phyloP scores from a whole-genome alignment of 2,113 vertebrate genomes.

The Tretioscincus oriximinensis region DNA sequence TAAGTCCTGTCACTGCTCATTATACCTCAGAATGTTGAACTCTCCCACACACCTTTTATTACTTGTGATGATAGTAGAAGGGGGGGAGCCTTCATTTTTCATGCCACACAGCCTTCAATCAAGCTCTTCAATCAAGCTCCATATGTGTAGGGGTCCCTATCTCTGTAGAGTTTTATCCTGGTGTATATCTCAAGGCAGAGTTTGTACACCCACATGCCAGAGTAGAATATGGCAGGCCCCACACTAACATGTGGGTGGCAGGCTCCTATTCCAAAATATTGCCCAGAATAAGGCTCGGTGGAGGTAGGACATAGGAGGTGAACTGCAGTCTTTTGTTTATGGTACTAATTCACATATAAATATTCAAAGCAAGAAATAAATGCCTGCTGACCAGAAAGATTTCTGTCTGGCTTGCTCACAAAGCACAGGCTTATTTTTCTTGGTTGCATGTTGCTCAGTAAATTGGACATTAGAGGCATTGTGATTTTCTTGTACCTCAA shows the following conservation, averaged over 20 bases:
- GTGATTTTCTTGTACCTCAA: slow-evolving; percentile 82
- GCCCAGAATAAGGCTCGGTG: not conserved
- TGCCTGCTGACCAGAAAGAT: slow-evolving; percentile 49
- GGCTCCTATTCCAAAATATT: not conserved
- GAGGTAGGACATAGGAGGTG: too few relatives aligned
- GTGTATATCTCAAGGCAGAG: not conserved
- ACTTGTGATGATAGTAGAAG: not conserved
- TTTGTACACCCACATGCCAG: not conserved
- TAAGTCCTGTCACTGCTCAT: too few relatives aligned
- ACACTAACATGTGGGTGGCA: too few relatives aligned
- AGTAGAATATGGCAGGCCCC: too few relatives aligned
- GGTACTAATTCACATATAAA: slow-evolving; percentile 27
- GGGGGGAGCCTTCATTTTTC: not conserved
- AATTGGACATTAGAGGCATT: slow-evolving; percentile 77
- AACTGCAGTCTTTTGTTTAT: not conserved
- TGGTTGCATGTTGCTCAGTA: slow-evolving; percentile 66
- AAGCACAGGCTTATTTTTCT: slow-evolving; percentile 48
- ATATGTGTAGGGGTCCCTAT: not conserved
- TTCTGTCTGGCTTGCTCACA: slow-evolving; percentile 62
- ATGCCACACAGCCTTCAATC: too few relatives aligned
- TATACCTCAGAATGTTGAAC: too few relatives aligned
- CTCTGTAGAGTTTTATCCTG: not conserved
- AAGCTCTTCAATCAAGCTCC: too few relatives aligned
- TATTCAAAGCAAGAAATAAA: slow-evolving; percentile 63
- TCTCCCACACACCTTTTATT: too few relatives aligned